Conservation (phyloP, 2,797 vertebrate genomes). For the Thamnophis elegans region DNA sequence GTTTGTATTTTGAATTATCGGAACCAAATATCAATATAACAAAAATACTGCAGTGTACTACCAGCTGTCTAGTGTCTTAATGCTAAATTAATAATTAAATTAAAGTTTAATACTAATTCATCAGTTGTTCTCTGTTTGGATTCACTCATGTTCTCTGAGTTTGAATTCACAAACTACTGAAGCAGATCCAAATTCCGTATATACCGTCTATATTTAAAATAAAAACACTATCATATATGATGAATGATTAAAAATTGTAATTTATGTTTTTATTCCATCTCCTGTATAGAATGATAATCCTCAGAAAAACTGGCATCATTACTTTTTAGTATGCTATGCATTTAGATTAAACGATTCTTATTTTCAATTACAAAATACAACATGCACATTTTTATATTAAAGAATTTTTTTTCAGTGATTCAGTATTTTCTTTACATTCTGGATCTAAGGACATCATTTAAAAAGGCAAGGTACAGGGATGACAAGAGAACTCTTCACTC, state of each 20-base stretch:
- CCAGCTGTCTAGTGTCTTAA: too few species aligned
- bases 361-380: neutral
- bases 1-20: too few species aligned
- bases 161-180: neutral
- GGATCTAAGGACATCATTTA: neutral
- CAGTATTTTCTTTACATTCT: neutral
- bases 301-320: neutral
- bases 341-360: neutral
- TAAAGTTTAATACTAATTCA: neutral
- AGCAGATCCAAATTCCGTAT: neutral
- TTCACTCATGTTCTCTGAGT: neutral
- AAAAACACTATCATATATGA: neutral
- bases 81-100: too few species aligned
- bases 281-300: neutral
- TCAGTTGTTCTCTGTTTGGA: neutral
- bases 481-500: neutral
- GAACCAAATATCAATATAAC: too few species aligned
- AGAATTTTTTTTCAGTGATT: neutral
- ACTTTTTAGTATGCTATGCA: neutral
- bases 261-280: neutral
- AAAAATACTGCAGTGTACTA: too few species aligned
- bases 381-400: neutral
- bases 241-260: neutral
- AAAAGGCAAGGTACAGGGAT: neutral
- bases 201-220: neutral